Conservation (phyloP, 2,888 invertebrate species). For the Xanthorhoe spadicearia region DNA sequence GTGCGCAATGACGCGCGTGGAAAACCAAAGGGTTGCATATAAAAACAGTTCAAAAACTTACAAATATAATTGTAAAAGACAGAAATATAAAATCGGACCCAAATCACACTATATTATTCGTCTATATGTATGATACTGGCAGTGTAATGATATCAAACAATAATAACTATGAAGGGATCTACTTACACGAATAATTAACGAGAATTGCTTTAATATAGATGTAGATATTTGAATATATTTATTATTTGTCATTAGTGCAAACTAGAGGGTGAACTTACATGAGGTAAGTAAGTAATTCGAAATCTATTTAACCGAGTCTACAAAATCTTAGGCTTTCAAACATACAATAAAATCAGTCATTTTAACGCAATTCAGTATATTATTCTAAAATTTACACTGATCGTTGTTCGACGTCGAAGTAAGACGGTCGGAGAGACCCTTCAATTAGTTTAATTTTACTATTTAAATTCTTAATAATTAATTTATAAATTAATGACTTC, state of each 20-base stretch:
- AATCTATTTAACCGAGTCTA: conserved; percentile 79
- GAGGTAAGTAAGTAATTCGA: conserved; percentile 72
- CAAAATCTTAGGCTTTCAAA: conserved; percentile 83
- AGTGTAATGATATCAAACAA: conserved; percentile 78
- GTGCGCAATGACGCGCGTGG: conserved; percentile 49
- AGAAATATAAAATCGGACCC: conserved; percentile 83
- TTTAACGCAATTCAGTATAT: conserved; percentile 83
- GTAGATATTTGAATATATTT: conserved; percentile 66
- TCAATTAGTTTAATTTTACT: conserved; percentile 75
- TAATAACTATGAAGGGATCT: conserved; percentile 68
- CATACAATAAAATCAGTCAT: conserved; percentile 85
- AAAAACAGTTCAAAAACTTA: conserved; percentile 80
- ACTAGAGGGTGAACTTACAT: conserved; percentile 81
- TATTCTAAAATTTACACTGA: conserved; percentile 83
- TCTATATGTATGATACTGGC: conserved; percentile 81
- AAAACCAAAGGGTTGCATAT: conserved; percentile 58
- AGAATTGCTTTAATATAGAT: conserved; percentile 80
- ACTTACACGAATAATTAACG: conserved; percentile 82
- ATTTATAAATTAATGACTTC: conserved; percentile 83
- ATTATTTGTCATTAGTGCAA: conserved; percentile 76
- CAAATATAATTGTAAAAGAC: conserved; percentile 79
- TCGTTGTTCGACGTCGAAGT: conserved; percentile 78
- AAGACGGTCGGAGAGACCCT: conserved; percentile 75
- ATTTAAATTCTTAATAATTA: conserved; percentile 82
- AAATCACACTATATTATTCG: conserved; percentile 75